Evolutionary conservation across 1,140 invertebrate genomes (phyloP).

Genomic region (Drosophila navojoa): DNA sequence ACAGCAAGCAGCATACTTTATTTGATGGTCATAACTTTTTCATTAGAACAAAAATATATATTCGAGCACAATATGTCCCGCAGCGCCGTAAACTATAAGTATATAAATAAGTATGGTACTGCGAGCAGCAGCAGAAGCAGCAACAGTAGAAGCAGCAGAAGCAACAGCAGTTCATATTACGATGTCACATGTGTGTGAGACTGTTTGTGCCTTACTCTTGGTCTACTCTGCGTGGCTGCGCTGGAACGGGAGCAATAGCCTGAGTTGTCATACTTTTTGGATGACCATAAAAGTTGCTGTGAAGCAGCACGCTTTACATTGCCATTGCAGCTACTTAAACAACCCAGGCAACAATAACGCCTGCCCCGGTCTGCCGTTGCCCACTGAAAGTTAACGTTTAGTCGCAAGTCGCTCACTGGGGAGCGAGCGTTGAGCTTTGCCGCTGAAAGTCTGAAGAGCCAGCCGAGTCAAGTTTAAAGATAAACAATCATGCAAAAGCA

Average conservation of each 20-base stretch:
- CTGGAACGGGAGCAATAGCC: constrained; percentile 67
- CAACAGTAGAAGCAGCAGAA: constrained; percentile 14
- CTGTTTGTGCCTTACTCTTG: constrained; percentile 19
- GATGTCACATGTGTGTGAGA: constrained; percentile 35
- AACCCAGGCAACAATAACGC: constrained; percentile 24
- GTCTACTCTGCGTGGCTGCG: constrained; percentile 25
- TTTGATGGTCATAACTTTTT: constrained; percentile 83
- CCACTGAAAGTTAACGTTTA: constrained; percentile 60
- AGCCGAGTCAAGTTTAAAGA: constrained; percentile 71
- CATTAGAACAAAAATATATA: constrained; percentile 83
- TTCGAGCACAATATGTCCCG: constrained; percentile 78
- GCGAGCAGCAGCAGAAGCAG: constrained; percentile 4
- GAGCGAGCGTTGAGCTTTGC: constrained; percentile 42
- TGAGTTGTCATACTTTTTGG: constrained; percentile 80
- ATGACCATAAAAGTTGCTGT: constrained; percentile 81
- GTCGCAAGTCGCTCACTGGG: constrained; percentile 62
- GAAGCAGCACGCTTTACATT: constrained; percentile 70
- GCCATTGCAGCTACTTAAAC: constrained; percentile 52
- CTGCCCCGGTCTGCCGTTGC: constrained; percentile 4
- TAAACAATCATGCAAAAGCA: constrained; percentile 61
- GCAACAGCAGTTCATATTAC: constrained; percentile 70
- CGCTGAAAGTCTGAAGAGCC: constrained; percentile 67
- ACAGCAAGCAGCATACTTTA: constrained; percentile 78
- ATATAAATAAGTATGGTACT: constrained; percentile 78
- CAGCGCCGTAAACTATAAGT: constrained; percentile 81